These are phyloP conservation scores for Heliconius congener DNA, from an alignment of 1,140 invertebrate species.

Conservation along the genomic window DNA sequence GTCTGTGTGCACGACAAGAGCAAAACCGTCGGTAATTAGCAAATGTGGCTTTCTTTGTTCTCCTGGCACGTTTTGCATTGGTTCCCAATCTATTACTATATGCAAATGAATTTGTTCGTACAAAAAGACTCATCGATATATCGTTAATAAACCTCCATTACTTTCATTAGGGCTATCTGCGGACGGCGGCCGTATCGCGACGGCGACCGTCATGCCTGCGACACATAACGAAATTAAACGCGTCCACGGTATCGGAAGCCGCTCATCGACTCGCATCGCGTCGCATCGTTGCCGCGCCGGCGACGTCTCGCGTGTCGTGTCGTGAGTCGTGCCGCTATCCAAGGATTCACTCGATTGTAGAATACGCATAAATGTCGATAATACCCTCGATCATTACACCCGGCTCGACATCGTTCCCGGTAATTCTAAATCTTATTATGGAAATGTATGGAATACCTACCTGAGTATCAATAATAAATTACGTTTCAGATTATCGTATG, in stretches of 20 bases:
- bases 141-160: conserved; percentile 80
- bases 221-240: conserved; percentile 77
- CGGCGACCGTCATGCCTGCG: conserved; percentile 72
- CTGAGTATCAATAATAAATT: conserved; percentile 78
- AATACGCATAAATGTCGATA: conserved; percentile 75
- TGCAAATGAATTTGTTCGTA: conserved; percentile 54
- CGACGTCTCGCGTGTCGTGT: conserved; percentile 54
- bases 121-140: conserved; percentile 64
- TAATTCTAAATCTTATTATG: conserved; percentile 80
- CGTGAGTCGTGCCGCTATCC: conserved; percentile 47
- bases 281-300: too few species aligned
- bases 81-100: conserved; percentile 71
- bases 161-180: conserved; percentile 79
- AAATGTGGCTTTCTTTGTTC: conserved; percentile 81
- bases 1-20: conserved; percentile 77
- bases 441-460: conserved; percentile 74
- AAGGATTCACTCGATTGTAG: conserved; percentile 72
- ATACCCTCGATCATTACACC: conserved; percentile 69
- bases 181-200: conserved; percentile 72
- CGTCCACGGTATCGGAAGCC: conserved; percentile 75
- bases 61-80: conserved; percentile 74
- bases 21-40: conserved; percentile 79
- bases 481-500: conserved; percentile 80
- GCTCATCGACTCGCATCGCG: conserved; percentile 55
- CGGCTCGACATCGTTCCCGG: conserved; percentile 63